Percentiles rank a stretch among this genome's conserved stretches.
These are phyloP conservation scores for Phocides pigmalion DNA, from an alignment of 1,140 invertebrate species.

Conservation along the genomic window DNA sequence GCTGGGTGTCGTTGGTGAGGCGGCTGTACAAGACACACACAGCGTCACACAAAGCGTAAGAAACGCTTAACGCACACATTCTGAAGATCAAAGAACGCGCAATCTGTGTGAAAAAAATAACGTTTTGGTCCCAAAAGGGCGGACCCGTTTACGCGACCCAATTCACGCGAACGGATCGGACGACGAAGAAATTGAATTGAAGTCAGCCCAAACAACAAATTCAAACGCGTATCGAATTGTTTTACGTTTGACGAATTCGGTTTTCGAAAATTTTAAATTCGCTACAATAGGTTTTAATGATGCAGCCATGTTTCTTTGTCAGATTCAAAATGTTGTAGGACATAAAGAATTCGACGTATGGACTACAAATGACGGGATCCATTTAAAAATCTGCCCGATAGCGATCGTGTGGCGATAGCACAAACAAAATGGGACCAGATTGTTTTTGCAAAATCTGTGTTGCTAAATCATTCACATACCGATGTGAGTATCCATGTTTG, in stretches of 20 bases:
- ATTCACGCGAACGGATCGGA: slow-evolving; percentile 75
- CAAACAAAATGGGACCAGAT: slow-evolving; percentile 57
- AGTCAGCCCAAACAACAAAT: slow-evolving; percentile 77
- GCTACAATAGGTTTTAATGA: slow-evolving; percentile 82
- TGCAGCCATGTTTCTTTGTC: slow-evolving; percentile 74
- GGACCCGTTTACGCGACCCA: slow-evolving; percentile 81
- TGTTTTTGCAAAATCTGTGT: slow-evolving; percentile 65
- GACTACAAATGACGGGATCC: slow-evolving; percentile 51
- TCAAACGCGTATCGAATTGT: slow-evolving; percentile 83
- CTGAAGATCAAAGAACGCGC: slow-evolving; percentile 80
- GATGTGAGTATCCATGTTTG: slow-evolving; percentile 56
- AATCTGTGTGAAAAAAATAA: slow-evolving; percentile 82
- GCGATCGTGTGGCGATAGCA: slow-evolving; percentile 74
- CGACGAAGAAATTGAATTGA: slow-evolving; percentile 81
- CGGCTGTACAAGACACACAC: slow-evolving; percentile 66
- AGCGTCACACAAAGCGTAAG: slow-evolving; percentile 70
- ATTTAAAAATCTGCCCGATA: slow-evolving; percentile 65
- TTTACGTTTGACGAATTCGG: slow-evolving; percentile 82
- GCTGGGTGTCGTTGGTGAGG: slow-evolving; percentile 68
- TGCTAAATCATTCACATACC: slow-evolving; percentile 65
- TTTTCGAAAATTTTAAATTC: slow-evolving; percentile 79
- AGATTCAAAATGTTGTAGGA: slow-evolving; percentile 63
- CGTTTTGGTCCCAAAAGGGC: slow-evolving; percentile 79
- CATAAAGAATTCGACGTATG: slow-evolving; percentile 63
- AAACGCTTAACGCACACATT: slow-evolving; percentile 81